A percentile compares a stretch with the other conserved stretches of the same genome.
These are phyloP conservation scores for Cheilosia grossa DNA, from an alignment of 2,888 invertebrate species.

Conservation along the genomic window DNA sequence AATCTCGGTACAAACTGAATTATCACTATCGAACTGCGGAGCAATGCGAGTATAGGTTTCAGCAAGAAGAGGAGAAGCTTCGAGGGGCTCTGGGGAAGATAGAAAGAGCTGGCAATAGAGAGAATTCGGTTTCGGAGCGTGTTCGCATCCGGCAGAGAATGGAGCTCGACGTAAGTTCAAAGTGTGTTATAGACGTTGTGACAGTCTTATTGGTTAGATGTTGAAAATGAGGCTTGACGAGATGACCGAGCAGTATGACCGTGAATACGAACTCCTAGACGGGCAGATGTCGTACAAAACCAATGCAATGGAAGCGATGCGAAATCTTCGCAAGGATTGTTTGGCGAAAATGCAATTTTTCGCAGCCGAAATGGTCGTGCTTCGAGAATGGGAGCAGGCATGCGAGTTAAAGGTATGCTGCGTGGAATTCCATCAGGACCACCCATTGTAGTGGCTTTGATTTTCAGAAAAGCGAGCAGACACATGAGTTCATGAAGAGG, in stretches of 20 bases:
- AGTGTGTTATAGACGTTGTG: neutral
- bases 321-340: conserved; percentile 10
- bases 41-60: neutral
- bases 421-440: too few species aligned
- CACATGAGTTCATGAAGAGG: too few species aligned
- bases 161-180: conserved; percentile 39
- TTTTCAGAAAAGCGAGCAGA: too few species aligned
- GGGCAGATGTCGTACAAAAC: conserved; percentile 36
- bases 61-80: neutral
- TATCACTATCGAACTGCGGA: conserved; percentile 22
- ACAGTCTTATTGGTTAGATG: neutral
- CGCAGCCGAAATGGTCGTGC: neutral
- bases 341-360: conserved; percentile 34
- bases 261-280: conserved; percentile 4
- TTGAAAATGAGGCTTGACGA: conserved; percentile 15
- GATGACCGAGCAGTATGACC: conserved; percentile 27
- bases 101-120: neutral
- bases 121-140: neutral
- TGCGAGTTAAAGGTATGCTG: conserved; percentile 17
- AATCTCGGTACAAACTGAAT: conserved; percentile 45
- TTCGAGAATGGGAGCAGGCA: conserved; percentile 21
- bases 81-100: neutral
- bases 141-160: conserved; percentile 10
- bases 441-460: too few species aligned
- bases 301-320: conserved; percentile 27